Evolutionary conservation across 2,113 vertebrate species (phyloP), one percentile per base, ranked within the genome.

Genomic region (Hyperopisus bebe): DNA sequence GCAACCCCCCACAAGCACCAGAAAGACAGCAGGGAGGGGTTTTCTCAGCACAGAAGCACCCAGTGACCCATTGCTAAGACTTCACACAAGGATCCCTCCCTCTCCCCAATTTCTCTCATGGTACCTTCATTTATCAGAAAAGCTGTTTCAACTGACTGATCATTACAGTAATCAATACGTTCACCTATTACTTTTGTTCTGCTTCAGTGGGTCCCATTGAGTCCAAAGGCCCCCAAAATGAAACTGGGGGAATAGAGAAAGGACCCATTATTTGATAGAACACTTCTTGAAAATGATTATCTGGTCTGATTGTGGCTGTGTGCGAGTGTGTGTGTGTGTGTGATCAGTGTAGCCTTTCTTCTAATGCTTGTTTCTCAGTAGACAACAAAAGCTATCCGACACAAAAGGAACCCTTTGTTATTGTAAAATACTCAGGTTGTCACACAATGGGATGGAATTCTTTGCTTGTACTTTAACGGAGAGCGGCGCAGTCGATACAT

Each of bases 401-500:
- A 95, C 94, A 95, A 96, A 94, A 92, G 94, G 94, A 97, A 93
- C 94, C 92, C 93, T 96, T 96, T 96, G 95, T 97, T 96, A 95
- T 97, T 96, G 95, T 95, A 96, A 94, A 95, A 95, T 95, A 96
- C 94, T 95, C 95, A 96, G 96, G 96, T 96, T 95, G 96, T 97
- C 96, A 95, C 95, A 96, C 94, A 96, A 96, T 94, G 95, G 96
- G 96, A 96, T 95, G 95, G 95, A 96, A 96, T 96, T 95, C 95
- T 96, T 94, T 96, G 95, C 95, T 96, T 95, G 95, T 95, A 94
- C 95, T 95, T 96, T 96, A 97, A 97, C 96, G 95, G 95, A 96
- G 95, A 95, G 95, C 94, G 96, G 94, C 95, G 95, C 95, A 97
- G 96, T 97, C 96, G 95, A 97, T 98, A 97, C 97, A 96, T 95